Evolutionary conservation across 1,140 invertebrate species (phyloP).

Genomic region (Drosophila biarmipes): DNA sequence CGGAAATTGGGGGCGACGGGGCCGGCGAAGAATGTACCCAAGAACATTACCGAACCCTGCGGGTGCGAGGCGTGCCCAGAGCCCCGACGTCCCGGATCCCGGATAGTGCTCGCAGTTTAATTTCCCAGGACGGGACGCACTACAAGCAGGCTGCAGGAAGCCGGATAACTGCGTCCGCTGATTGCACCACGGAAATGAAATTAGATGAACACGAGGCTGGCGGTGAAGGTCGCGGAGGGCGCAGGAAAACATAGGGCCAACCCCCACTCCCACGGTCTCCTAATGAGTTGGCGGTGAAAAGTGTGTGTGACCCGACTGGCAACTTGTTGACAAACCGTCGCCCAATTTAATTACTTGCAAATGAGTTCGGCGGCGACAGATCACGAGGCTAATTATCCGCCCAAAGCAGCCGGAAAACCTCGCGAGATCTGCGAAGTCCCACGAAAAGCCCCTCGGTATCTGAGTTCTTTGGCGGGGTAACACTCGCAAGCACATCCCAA

Average conservation of each 20-base stretch:
- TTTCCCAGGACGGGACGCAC: conserved; percentile 55
- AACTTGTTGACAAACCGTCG: conserved; percentile 62
- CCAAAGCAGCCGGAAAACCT: conserved; percentile 2
- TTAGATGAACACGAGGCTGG: conserved; percentile 30
- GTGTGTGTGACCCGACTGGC: conserved; percentile 60
- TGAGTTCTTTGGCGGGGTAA: background rate
- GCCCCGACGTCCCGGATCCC: conserved; percentile 16
- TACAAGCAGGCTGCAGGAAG: conserved; percentile 51
- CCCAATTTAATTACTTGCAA: conserved; percentile 65
- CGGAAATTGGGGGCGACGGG: conserved; percentile 69
- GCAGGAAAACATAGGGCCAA: conserved; percentile 4
- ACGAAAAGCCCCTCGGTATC: background rate
- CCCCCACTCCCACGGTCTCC: background rate
- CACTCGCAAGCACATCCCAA: background rate
- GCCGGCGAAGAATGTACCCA: conserved; percentile 10
- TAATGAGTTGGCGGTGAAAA: conserved; percentile 52
- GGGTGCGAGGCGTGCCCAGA: background rate
- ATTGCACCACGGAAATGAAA: conserved; percentile 71
- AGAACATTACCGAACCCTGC: background rate
- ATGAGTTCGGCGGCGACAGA: conserved; percentile 52
- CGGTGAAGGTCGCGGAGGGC: background rate
- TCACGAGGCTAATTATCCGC: conserved; percentile 57
- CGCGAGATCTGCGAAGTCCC: background rate
- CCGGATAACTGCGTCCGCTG: conserved; percentile 56
- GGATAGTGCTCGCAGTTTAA: conserved; percentile 77